Evolutionary conservation across 2,888 invertebrate species (phyloP).

Genomic region (Laothoe populi): DNA sequence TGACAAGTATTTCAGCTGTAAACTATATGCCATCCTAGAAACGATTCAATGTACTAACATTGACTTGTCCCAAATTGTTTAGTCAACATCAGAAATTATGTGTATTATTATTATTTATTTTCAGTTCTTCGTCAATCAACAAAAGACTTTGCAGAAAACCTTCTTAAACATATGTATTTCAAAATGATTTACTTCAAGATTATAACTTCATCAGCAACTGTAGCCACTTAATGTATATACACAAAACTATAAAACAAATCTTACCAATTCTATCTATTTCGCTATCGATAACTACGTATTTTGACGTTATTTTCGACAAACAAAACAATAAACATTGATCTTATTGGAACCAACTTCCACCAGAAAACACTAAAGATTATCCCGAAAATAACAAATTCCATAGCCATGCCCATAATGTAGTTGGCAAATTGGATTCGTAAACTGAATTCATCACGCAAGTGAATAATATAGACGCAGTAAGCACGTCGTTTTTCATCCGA

Average conservation of each 20-base stretch:
- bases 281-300: not conserved
- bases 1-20: no score
- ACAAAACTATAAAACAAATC: not conserved
- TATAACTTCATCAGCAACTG: not conserved
- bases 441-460: slow-evolving; percentile 4
- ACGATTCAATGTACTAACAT: no score
- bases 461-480: slow-evolving; percentile 11
- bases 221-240: not conserved
- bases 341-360: slow-evolving; percentile 7
- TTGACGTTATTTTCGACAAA: slow-evolving; percentile 17
- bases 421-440: not conserved
- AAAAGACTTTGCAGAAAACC: not conserved
- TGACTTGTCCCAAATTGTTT: no score
- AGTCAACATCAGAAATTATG: no score
- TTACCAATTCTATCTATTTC: not conserved
- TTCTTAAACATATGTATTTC: not conserved
- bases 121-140: no score
- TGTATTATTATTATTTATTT: no score
- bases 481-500: slow-evolving; percentile 17
- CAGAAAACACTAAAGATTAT: slow-evolving; percentile 34
- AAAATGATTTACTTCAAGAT: not conserved
- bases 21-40: no score
- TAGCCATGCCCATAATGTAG: slow-evolving; percentile 37
- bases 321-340: slow-evolving; percentile 17
- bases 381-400: slow-evolving; percentile 39